Evolutionary conservation across 2,113 vertebrate genomes (phyloP).

Genomic region (Tenebrosternarchus preto): DNA sequence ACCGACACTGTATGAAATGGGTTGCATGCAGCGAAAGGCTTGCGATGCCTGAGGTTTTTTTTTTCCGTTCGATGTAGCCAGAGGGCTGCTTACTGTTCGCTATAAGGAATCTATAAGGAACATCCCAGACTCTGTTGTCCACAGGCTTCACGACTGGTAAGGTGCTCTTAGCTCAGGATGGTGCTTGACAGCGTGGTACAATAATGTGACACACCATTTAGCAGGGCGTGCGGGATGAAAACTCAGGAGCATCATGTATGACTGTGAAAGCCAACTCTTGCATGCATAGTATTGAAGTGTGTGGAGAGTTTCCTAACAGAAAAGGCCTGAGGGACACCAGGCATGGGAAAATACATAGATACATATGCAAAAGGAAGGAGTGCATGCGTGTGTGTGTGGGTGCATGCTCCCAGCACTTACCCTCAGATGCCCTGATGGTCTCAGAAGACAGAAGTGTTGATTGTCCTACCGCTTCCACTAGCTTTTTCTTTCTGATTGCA

Average conservation of each 20-base stretch:
- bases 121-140: constrained; percentile 5
- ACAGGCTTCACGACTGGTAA: constrained; percentile 21
- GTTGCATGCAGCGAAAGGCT: constrained; percentile 57
- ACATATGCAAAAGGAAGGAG: not conserved
- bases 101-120: constrained; percentile 14
- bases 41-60: constrained; percentile 34
- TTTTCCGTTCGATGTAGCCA: constrained; percentile 20
- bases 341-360: constrained; percentile 23
- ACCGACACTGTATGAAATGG: constrained; percentile 66
- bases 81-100: constrained; percentile 25
- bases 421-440: constrained; percentile 62
- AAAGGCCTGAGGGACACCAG: constrained; percentile 22
- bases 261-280: constrained; percentile 1
- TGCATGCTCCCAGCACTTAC: constrained; percentile 66
- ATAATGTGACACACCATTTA: constrained; percentile 8
- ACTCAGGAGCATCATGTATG: constrained; percentile 20
- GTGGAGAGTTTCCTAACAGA: constrained; percentile 6
- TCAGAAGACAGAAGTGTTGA: constrained; percentile 59
- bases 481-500: constrained; percentile 44
- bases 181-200: constrained; percentile 25
- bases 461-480: constrained; percentile 55
- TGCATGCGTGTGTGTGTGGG: constrained; percentile 28
- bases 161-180: not conserved
- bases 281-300: constrained; percentile 12
- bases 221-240: not conserved